These are phyloP conservation scores for Cossypha dichroa DNA, from an alignment of 2,797 vertebrate species.

Conservation along the genomic window DNA sequence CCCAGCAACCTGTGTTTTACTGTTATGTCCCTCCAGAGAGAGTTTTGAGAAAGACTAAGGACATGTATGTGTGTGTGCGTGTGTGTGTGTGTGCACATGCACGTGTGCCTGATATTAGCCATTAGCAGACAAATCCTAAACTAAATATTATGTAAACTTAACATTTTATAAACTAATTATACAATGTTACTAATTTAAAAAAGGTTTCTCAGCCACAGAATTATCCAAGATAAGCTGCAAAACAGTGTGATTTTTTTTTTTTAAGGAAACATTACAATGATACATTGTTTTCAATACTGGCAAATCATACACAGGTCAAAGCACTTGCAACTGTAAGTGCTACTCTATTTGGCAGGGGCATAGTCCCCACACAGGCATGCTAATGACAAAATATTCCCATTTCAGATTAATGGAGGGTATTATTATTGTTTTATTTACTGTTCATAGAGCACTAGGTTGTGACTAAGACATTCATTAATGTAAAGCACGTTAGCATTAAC, in stretches of 20 bases:
- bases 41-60: neutral
- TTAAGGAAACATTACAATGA: neutral
- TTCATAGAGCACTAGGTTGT: neutral
- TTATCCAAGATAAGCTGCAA: neutral
- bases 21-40: neutral
- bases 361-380: neutral
- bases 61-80: rapidly evolving
- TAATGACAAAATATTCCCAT: neutral
- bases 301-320: neutral
- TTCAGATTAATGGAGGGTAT: neutral
- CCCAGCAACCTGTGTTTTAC: neutral
- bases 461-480: neutral
- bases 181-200: neutral
- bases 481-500: neutral
- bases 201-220: neutral
- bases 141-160: neutral
- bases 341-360: neutral
- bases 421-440: neutral
- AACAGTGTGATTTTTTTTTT: neutral
- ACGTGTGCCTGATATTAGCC: rapidly evolving
- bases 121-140: neutral
- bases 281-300: neutral
- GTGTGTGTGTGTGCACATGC: rapidly evolving
- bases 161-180: neutral
- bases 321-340: rapidly evolving